These are phyloP conservation scores for Eupithecia abbreviata DNA, from an alignment of 2,888 invertebrate species.

Conservation along the genomic window DNA sequence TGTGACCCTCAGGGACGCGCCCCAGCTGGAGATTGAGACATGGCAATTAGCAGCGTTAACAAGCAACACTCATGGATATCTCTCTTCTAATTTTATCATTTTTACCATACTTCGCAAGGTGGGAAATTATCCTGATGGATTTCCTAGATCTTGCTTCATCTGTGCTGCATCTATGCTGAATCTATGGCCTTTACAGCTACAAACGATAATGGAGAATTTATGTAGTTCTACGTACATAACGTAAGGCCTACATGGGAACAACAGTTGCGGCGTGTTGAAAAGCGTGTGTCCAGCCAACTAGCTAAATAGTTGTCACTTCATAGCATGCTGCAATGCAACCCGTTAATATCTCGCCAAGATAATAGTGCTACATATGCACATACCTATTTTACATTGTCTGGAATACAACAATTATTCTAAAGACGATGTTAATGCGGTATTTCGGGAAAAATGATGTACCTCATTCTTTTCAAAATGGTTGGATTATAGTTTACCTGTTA, in stretches of 20 bases:
- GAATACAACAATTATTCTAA: neutral
- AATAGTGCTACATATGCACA: neutral
- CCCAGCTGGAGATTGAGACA: neutral
- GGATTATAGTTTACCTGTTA: neutral
- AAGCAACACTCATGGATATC: neutral
- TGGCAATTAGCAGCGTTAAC: neutral
- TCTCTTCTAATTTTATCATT: neutral
- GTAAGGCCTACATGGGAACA: neutral
- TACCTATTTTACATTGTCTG: neutral
- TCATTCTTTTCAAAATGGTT: neutral
- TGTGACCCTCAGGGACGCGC: too few species aligned
- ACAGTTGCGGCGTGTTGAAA: neutral
- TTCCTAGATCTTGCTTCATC: neutral
- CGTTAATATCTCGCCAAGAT: neutral
- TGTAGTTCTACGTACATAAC: neutral
- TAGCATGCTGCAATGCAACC: neutral
- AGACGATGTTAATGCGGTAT: neutral
- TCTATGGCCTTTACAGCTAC: slow-evolving; percentile 6
- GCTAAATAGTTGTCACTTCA: neutral
- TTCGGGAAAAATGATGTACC: neutral
- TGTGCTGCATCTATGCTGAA: neutral
- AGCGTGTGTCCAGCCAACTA: neutral
- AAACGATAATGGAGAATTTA: neutral
- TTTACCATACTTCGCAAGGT: neutral
- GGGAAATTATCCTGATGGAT: neutral